These are phyloP conservation scores for Caenorhabditis afra DNA, from an alignment of 2,888 invertebrate species.

Conservation along the genomic window DNA sequence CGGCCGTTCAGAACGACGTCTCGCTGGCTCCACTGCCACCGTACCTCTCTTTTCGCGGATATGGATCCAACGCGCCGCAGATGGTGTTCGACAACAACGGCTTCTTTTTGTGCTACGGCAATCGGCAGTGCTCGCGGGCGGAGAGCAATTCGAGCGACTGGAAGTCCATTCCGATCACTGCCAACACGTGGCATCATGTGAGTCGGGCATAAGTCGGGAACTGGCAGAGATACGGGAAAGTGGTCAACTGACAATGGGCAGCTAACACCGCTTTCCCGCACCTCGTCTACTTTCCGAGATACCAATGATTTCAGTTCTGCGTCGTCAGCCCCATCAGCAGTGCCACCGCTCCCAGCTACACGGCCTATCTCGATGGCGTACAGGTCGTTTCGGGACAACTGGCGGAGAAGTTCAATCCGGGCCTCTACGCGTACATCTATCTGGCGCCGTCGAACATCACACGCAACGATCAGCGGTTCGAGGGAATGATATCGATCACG, in stretches of 20 bases:
- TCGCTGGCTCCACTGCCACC: slow-evolving; percentile 24
- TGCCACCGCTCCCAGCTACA: slow-evolving; percentile 27
- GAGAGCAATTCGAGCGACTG: slow-evolving; percentile 5
- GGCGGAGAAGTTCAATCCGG: slow-evolving; percentile 30
- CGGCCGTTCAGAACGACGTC: neutral
- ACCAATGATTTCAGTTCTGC: slow-evolving; percentile 40
- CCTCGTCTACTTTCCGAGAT: neutral
- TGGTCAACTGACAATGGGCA: no score
- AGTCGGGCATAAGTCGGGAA: no score
- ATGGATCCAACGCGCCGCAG: neutral
- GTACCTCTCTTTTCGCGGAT: slow-evolving; percentile 27
- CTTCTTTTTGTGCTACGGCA: slow-evolving; percentile 39
- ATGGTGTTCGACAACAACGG: slow-evolving; percentile 58
- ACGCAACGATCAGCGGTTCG: slow-evolving; percentile 4
- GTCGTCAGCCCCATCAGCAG: slow-evolving; percentile 35
- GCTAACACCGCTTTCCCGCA: no score
- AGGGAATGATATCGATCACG: slow-evolving; percentile 58
- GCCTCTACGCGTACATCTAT: slow-evolving; percentile 19
- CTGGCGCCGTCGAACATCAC: slow-evolving; percentile 39
- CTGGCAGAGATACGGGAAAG: no score
- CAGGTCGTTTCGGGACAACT: slow-evolving; percentile 11
- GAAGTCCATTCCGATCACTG: slow-evolving; percentile 38
- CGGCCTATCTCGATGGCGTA: slow-evolving; percentile 48
- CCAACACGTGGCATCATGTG: slow-evolving; percentile 61
- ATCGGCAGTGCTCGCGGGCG: slow-evolving; percentile 10